Evolutionary conservation across 2,888 invertebrate genomes (phyloP), one percentile per base, ranked within the genome.

Genomic region (Cerceris ruficornis): DNA sequence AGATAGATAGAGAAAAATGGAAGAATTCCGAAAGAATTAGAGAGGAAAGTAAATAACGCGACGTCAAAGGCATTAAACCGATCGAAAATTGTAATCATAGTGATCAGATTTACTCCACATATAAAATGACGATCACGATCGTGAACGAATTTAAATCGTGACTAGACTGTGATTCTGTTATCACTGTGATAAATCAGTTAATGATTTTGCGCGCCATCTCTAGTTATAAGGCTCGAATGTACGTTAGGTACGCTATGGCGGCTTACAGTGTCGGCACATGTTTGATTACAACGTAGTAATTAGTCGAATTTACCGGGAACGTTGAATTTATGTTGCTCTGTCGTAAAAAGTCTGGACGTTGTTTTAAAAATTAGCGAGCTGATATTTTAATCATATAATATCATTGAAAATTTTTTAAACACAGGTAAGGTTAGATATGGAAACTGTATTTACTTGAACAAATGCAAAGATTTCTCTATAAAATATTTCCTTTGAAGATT

Each of bases 221-320:
- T 28, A 28, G 28, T 28, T 28, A 55, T 46, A 14, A 6, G 9
- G 17, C 57, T 17, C 11, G 7, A 11, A n/a, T n/a, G 28, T 39
- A 39, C 17, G 9, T 57, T 17, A 17, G 57, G 57, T 49, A 41
- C 15, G 42, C 41, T 17, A 65, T 80, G 70, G 73, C 65, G 7
- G 64, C 58, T 9, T 62, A 43, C 73, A 77, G 67, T 73, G 52
- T 28, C 8, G 6, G 54, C 71, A 80, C 71, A 66, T 80, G 75
- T 49, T 49, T 62, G 14, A 5, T n/a, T 60, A 62, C 57, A 39
- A 6, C 39, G 8, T 17, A 17, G 0, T 52, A n/a, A 46, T 15
- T 9, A 6, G 15, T 11, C 7, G n/a, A 39, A 50, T 55, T 28
- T 7, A 42, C 17, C 7, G 0, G 4, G 42, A n/a, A 42, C 42